Conservation (phyloP, 2,113 vertebrate genomes). For the Daboia siamensis region DNA sequence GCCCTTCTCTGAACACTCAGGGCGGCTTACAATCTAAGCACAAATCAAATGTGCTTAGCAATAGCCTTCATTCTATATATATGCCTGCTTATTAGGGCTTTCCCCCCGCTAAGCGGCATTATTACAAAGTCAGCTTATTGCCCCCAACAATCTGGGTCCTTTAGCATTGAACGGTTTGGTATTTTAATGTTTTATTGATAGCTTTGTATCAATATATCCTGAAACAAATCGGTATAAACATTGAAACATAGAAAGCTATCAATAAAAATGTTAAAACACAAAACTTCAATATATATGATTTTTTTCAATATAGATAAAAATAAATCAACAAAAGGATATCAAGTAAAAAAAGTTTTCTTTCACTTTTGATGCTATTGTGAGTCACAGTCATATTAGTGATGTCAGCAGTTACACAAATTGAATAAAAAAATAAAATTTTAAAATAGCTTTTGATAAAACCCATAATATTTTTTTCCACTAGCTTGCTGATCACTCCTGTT, state of each 20-base stretch:
- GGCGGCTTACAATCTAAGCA: too few relatives aligned
- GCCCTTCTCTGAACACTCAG: too few relatives aligned
- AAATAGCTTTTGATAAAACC: not conserved
- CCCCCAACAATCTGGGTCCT: too few relatives aligned
- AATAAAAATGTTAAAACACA: not conserved
- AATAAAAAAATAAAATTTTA: not conserved
- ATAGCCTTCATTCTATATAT: too few relatives aligned
- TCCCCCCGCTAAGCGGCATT: too few relatives aligned
- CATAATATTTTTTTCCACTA: not conserved
- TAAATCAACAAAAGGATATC: not conserved
- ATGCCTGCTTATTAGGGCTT: too few relatives aligned
- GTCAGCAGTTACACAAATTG: not conserved
- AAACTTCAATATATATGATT: not conserved
- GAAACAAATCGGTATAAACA: not conserved
- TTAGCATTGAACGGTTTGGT: not conserved
- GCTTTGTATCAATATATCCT: not conserved
- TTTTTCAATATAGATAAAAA: not conserved
- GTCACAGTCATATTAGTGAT: not conserved
- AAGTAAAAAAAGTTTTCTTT: not conserved
- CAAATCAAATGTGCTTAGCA: too few relatives aligned
- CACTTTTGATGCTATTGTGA: not conserved
- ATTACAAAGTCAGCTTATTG: too few relatives aligned
- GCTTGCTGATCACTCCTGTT: not conserved
- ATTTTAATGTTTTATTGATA: not conserved
- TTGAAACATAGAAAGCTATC: not conserved